Evolutionary conservation across 2,888 invertebrate genomes (phyloP).

Genomic region (Meloe dianella): DNA sequence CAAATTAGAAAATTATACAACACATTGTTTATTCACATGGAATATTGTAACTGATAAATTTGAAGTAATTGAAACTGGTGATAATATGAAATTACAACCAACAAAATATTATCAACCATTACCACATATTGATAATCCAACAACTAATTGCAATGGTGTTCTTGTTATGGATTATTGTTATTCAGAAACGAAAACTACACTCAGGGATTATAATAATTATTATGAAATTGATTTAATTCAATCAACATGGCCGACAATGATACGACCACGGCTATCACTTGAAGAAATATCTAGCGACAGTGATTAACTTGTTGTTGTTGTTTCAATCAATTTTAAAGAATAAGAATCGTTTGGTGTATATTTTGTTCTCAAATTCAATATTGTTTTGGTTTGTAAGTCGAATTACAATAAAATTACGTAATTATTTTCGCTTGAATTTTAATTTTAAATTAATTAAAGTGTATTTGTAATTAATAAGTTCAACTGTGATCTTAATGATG

Average conservation of each 20-base stretch:
- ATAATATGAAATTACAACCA: slow-evolving; percentile 48
- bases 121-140: slow-evolving; percentile 45
- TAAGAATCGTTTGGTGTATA: slow-evolving; percentile 17
- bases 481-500: slow-evolving; percentile 47
- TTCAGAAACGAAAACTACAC: slow-evolving; percentile 48
- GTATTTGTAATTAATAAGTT: slow-evolving; percentile 41
- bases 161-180: slow-evolving; percentile 52
- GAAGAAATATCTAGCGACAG: slow-evolving; percentile 28
- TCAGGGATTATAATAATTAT: slow-evolving; percentile 55
- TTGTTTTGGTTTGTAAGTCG: neutral
- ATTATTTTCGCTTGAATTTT: slow-evolving; percentile 17
- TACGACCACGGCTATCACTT: slow-evolving; percentile 12
- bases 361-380: neutral
- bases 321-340: slow-evolving; percentile 13
- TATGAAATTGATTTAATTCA: slow-evolving; percentile 48
- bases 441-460: slow-evolving; percentile 14
- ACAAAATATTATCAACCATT: slow-evolving; percentile 41
- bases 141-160: slow-evolving; percentile 46
- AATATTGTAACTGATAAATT: slow-evolving; percentile 56
- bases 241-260: slow-evolving; percentile 19
- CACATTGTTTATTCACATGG: slow-evolving; percentile 57
- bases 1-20: slow-evolving; percentile 50
- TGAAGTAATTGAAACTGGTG: slow-evolving; percentile 53
- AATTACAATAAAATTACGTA: neutral
- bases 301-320: slow-evolving; percentile 20